Evolutionary conservation across 1,140 invertebrate species (phyloP), one percentile per base, ranked within the genome.

Genomic region (Ruditapes philippinarum): DNA sequence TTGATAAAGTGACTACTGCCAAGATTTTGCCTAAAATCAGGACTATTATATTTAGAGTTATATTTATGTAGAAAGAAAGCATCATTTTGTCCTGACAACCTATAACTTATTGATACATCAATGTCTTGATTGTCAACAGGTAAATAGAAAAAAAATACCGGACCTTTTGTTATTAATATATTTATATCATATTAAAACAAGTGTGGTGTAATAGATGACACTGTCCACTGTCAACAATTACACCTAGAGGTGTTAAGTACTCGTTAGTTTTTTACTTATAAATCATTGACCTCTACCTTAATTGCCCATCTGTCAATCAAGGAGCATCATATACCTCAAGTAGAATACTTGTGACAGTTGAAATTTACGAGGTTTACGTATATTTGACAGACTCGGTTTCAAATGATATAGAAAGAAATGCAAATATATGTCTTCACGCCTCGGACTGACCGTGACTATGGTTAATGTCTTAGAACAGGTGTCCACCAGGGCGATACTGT

Each of bases 211-310:
- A 51, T 54, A 31, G 25, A 78, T 51, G 51, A 78, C 74, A 78
- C 33, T 51, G 42, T 54, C 45, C 31, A 54, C 45, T 78, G 74
- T 78, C 74, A 78, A 78, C 45, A 33, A 14, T 31, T 17, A 51
- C 74, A 78, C 74, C 42, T 51, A 51, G 31, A 78, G 42, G 74
- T 78, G 74, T 78, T 78, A 78, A 78, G 74, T 78, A 28, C 45
- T 78, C 74, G 45, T 78, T 25, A 14, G 74, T 74, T 74, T n/a
- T 62, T 74, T 74, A 40, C 70, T n/a, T 42, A 78, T 78, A 78
- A 78, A 78, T 78, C 74, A 78, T 51, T 78, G 74, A 78, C 74
- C 74, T 54, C 45, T 51, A 28, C 31, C 54, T 51, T 78, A 78
- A 78, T 78, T 78, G 74, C 38, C 36, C 19, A 49, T 17, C 28